Percentiles rank a stretch among this genome's conserved stretches.
phyloP scores from a whole-genome alignment of 2,797 vertebrate species.

The Anolis apletophallus region DNA sequence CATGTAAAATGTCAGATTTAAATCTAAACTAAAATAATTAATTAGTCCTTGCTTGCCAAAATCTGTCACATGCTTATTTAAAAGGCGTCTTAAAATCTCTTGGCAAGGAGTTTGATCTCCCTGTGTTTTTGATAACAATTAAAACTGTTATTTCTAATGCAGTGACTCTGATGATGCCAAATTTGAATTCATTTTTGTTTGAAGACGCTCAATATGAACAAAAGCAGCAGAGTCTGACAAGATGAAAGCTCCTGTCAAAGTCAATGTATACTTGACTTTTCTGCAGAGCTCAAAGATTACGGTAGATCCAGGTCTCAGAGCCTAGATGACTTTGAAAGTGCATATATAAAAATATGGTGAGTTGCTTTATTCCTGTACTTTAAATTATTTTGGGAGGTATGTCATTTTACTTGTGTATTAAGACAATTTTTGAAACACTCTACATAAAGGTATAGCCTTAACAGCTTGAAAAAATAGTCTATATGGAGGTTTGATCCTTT shows the following conservation, averaged over 20 bases:
- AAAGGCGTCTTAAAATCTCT: background rate
- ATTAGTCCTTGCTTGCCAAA: background rate
- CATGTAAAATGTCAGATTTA: background rate
- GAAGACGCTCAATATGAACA: constrained; percentile 39
- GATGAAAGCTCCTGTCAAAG: constrained; percentile 53
- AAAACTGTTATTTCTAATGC: background rate
- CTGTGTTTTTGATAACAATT: background rate
- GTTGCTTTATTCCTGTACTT: constrained; percentile 35
- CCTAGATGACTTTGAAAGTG: constrained; percentile 54
- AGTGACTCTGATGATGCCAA: constrained; percentile 34
- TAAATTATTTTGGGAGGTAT: constrained; percentile 44
- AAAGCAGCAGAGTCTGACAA: constrained; percentile 41
- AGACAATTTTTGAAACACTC: constrained; percentile 51
- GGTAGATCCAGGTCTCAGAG: constrained; percentile 38
- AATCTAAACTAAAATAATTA: background rate
- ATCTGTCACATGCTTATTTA: background rate
- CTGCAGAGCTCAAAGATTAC: constrained; percentile 50
- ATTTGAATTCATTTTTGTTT: constrained; percentile 51
- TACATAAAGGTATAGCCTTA: constrained; percentile 41
- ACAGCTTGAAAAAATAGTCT: background rate
- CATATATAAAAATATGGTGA: constrained; percentile 43
- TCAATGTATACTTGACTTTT: constrained; percentile 53
- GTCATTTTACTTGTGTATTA: constrained; percentile 39
- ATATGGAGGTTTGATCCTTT: background rate
- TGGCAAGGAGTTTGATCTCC: fast-evolving